Percentiles rank a stretch among this genome's conserved stretches.
Conservation (phyloP, 2,797 vertebrate genomes). For the Ptychadena robeensis region DNA sequence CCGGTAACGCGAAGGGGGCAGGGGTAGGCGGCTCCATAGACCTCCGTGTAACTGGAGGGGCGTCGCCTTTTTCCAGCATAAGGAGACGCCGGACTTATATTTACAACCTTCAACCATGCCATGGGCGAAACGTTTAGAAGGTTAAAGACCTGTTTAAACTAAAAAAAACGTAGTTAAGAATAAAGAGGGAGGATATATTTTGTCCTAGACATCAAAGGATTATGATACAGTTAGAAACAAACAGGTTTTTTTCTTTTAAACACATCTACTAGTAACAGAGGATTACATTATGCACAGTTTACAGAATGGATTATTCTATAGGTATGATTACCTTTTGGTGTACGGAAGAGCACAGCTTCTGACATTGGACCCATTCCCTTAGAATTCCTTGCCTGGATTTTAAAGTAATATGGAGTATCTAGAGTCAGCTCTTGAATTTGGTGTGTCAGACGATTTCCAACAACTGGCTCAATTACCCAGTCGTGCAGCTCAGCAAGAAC, state of each 20-base stretch:
- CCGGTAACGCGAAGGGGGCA: too few species aligned
- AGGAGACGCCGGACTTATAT: too few species aligned
- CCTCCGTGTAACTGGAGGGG: too few species aligned
- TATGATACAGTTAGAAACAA: neutral
- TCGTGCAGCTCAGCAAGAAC: conserved; percentile 95
- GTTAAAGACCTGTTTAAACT: too few species aligned
- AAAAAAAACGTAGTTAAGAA: too few species aligned
- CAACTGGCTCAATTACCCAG: conserved; percentile 97
- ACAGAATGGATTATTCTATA: neutral
- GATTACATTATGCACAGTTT: neutral
- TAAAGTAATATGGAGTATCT: conserved; percentile 97
- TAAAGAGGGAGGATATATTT: neutral
- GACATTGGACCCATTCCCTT: conserved; percentile 99
- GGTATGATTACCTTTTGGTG: conserved; percentile 89
- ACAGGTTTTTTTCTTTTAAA: neutral
- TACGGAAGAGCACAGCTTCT: conserved; percentile 94
- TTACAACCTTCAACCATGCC: too few species aligned
- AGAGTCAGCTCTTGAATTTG: conserved; percentile 98
- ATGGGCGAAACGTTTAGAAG: too few species aligned
- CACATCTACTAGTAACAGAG: neutral
- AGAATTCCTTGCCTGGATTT: conserved; percentile 97
- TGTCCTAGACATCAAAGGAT: neutral
- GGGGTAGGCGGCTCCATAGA: too few species aligned
- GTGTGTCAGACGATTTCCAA: conserved; percentile 95
- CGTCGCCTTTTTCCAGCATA: too few species aligned